Evolutionary conservation across 2,888 invertebrate genomes (phyloP).

Genomic region (Lottia gigantea): DNA sequence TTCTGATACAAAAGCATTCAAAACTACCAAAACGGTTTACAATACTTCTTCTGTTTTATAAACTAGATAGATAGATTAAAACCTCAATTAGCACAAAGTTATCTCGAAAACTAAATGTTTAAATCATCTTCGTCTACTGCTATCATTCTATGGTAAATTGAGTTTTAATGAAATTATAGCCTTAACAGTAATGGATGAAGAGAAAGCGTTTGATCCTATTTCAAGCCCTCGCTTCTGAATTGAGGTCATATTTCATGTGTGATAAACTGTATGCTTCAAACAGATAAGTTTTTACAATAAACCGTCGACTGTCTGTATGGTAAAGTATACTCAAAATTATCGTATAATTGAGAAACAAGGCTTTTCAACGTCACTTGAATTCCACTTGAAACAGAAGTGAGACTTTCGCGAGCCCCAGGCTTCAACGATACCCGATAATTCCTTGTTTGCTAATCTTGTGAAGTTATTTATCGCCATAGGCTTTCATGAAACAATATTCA

Average conservation of each 20-base stretch:
- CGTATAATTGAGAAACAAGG: conserved; percentile 1
- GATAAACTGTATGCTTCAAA: conserved; percentile 9
- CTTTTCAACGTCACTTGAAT: conserved; percentile 8
- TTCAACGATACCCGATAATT: conserved; percentile 1
- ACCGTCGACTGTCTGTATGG: not conserved
- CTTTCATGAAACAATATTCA: conserved; percentile 1
- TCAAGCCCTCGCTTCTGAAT: not conserved
- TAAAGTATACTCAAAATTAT: conserved; percentile 8
- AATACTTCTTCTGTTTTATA: too few species aligned
- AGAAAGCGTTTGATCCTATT: not conserved
- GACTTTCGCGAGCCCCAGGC: not conserved
- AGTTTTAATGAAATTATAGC: conserved; percentile 8
- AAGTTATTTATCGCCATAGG: conserved; percentile 8
- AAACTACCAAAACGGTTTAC: too few species aligned
- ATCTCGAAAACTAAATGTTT: too few species aligned
- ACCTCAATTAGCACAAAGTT: too few species aligned
- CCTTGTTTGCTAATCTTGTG: conserved; percentile 9
- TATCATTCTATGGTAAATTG: not conserved
- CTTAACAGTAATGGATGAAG: not conserved
- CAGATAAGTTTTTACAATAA: conserved; percentile 9
- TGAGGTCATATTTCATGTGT: conserved; percentile 7
- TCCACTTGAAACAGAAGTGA: conserved; percentile 6
- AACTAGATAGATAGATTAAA: too few species aligned
- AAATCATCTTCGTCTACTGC: too few species aligned
- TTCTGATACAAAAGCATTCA: too few species aligned